A percentile compares a stretch with the other conserved stretches of the same genome.
phyloP scores from a whole-genome alignment of 2,113 vertebrate species.

The Laticauda colubrina region DNA sequence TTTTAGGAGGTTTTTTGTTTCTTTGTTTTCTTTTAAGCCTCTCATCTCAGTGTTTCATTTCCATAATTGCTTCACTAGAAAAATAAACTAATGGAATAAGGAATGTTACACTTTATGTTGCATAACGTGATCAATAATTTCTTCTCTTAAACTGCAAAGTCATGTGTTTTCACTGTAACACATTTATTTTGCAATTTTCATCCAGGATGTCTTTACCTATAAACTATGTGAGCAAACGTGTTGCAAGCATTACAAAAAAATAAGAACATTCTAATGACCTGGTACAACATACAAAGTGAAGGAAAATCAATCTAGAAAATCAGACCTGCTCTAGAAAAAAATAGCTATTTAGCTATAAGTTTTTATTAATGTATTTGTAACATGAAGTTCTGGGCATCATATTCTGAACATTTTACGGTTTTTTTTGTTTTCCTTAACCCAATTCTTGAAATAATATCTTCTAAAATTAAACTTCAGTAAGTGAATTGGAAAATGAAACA shows the following conservation, averaged over 20 bases:
- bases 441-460: not conserved
- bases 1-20: not conserved
- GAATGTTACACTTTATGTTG: not conserved
- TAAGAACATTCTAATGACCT: not conserved
- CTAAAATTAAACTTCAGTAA: not conserved
- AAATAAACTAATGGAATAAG: not conserved
- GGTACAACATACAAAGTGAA: not conserved
- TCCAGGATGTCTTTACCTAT: not conserved
- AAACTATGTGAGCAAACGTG: not conserved
- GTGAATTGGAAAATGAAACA: not conserved
- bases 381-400: not conserved
- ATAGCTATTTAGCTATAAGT: not conserved
- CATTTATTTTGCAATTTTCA: not conserved
- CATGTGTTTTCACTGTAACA: not conserved
- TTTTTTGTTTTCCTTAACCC: not conserved
- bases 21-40: not conserved
- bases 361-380: not conserved
- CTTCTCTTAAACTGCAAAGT: not conserved
- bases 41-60: not conserved
- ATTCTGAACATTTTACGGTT: not conserved
- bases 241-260: not conserved
- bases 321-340: not conserved
- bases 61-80: not conserved
- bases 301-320: not conserved
- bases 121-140: not conserved